A percentile compares a stretch with the other conserved stretches of the same genome.
Evolutionary conservation across 1,140 invertebrate genomes (phyloP).

Genomic region (Caenorhabditis latens): DNA sequence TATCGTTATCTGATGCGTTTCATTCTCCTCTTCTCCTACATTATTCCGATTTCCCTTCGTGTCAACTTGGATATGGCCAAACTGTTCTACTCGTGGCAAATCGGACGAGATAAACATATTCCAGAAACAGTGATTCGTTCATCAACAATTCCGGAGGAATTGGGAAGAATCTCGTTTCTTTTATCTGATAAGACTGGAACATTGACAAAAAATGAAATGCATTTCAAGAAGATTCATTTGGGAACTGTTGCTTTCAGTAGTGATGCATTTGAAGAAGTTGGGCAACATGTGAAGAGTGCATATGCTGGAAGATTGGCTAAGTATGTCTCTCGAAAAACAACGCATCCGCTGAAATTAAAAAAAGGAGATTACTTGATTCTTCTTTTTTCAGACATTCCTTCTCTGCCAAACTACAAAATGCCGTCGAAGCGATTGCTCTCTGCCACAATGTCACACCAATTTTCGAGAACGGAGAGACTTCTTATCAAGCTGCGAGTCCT

Average conservation of each 20-base stretch:
- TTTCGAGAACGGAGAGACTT: conserved; percentile 83
- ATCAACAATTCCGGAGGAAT: conserved; percentile 97
- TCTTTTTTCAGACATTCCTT: conserved; percentile 70
- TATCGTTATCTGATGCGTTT: conserved; percentile 96
- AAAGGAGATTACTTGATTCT: not conserved
- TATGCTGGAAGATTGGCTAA: conserved; percentile 73
- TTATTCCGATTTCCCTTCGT: conserved; percentile 96
- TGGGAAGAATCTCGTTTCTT: conserved; percentile 94
- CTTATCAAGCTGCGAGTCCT: conserved; percentile 92
- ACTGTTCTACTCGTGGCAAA: conserved; percentile 95
- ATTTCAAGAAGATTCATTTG: conserved; percentile 78
- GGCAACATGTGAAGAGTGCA: conserved; percentile 73
- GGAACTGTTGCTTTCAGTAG: conserved; percentile 76
- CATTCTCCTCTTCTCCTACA: conserved; percentile 96
- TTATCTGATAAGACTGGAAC: conserved; percentile 98
- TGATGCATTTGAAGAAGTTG: conserved; percentile 75
- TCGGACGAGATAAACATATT: conserved; percentile 92
- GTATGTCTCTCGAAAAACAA: conserved; percentile 1
- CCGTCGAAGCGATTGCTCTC: conserved; percentile 91
- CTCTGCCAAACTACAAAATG: conserved; percentile 80
- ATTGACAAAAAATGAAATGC: conserved; percentile 98
- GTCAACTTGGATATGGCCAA: conserved; percentile 99
- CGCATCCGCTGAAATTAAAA: not conserved
- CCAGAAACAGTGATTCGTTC: conserved; percentile 95
- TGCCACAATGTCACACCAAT: conserved; percentile 99